Evolutionary conservation across 2,113 vertebrate genomes (phyloP), one percentile per base, ranked within the genome.

Genomic region (Camelus bactrianus): DNA sequence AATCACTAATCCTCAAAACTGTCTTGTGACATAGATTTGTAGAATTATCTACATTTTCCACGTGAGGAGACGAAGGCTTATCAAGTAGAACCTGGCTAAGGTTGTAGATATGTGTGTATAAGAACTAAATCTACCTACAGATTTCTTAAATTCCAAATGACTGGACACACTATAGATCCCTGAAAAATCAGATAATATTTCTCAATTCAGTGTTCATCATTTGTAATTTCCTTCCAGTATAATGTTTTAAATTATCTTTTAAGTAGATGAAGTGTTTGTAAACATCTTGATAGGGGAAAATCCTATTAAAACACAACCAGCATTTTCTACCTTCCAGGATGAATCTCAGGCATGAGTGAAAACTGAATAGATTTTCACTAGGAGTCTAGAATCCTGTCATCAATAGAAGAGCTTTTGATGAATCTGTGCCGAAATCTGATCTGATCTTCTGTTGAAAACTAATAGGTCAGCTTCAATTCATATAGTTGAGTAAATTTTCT

Each of bases 241-340:
- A 75, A 54, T 67, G 8, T 95, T 93, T 75, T 50, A 70, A 94
- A 80, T 4, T 70, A 62, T 75, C 16, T 94, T 67, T 86, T 95
- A 89, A 70, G 35, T 93, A 80, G 94, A 69, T 1, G 3, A 52
- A 87, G 12, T 62, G 0, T 82, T 89, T 95, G 17, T 75, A 76
- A 82, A 72, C 30, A 88, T 35, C 4, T 80, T 88, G 64, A 58
- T 75, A 19, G 26, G 58, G 62, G 76, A 62, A 86, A 82, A 9
- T 69, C 4, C 13, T 20, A 46, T 48, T 77, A 95, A 92, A 65
- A 26, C 32, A 77, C 1, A 73, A 38, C 13, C 24, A 35, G 38
- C 1, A 28, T 80, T 75, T 91, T 2, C 52, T 95, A 62, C 28
- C 19, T 89, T 91, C 14, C 13, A 90, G 84, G 12, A 80, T 90